phyloP scores from a whole-genome alignment of 2,797 vertebrate genomes.

The Clangula hyemalis region DNA sequence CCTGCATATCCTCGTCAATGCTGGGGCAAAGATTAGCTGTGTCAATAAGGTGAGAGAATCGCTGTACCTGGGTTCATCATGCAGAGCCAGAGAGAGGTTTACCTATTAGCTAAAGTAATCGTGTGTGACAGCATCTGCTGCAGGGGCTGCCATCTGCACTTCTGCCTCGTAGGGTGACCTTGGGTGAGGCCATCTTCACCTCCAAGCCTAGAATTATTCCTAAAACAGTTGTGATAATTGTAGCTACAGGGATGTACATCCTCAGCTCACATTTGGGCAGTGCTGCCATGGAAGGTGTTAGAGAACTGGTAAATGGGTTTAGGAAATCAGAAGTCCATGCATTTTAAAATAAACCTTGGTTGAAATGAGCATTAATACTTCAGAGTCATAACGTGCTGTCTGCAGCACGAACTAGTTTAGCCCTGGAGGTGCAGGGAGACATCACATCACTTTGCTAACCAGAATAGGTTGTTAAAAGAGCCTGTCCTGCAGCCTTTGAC shows the following conservation, averaged over 20 bases:
- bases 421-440: background rate
- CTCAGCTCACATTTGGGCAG: background rate
- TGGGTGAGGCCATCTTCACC: background rate
- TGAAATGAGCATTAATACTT: background rate
- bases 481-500: background rate
- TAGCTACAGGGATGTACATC: background rate
- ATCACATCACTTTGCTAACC: background rate
- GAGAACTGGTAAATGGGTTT: background rate
- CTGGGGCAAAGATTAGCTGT: slow-evolving; percentile 86
- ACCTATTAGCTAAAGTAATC: background rate
- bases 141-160: background rate
- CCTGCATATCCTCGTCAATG: slow-evolving; percentile 87
- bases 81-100: background rate
- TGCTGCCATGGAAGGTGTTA: background rate
- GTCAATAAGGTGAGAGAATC: slow-evolving; percentile 85
- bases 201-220: background rate
- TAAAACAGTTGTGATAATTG: background rate
- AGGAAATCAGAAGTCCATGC: background rate
- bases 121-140: background rate
- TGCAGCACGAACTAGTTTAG: background rate
- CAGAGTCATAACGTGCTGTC: background rate
- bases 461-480: background rate
- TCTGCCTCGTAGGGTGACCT: background rate
- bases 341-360: background rate
- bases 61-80: rapidly evolving